phyloP scores from a whole-genome alignment of 2,113 vertebrate species.

The Sylvicapra grimmia region DNA sequence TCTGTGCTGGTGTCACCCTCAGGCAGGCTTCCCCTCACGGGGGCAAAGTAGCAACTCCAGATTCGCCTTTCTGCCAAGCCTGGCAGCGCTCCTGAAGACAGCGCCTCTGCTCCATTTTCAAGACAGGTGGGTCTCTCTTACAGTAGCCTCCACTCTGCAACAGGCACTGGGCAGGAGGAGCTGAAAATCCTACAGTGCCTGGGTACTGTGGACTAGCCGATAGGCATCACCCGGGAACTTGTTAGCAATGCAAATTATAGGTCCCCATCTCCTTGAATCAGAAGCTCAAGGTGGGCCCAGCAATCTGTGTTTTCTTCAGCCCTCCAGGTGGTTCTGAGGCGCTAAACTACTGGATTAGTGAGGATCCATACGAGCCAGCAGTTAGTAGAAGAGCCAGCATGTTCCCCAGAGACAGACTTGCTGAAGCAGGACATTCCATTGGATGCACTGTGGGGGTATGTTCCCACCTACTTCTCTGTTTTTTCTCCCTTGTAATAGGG shows the following conservation, averaged over 20 bases:
- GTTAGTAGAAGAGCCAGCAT: neutral
- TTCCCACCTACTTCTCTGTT: neutral
- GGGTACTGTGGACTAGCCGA: neutral
- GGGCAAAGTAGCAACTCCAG: neutral
- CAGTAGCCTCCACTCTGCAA: neutral
- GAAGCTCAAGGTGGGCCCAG: neutral
- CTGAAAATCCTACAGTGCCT: neutral
- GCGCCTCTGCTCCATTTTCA: neutral
- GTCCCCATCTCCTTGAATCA: neutral
- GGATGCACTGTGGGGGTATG: neutral
- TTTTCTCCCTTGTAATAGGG: neutral
- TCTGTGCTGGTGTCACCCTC: neutral
- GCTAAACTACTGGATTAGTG: neutral
- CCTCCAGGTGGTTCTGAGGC: neutral
- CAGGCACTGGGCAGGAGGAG: neutral
- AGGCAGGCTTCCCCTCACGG: neutral
- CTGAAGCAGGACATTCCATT: neutral
- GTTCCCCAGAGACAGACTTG: neutral
- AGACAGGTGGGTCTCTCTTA: neutral
- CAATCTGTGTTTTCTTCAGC: neutral
- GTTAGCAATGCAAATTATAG: neutral
- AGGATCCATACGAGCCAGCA: neutral
- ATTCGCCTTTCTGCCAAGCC: neutral
- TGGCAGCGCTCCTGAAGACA: neutral
- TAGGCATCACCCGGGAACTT: neutral